phyloP scores from a whole-genome alignment of 1,140 invertebrate genomes.

The Zaprionus africanus region DNA sequence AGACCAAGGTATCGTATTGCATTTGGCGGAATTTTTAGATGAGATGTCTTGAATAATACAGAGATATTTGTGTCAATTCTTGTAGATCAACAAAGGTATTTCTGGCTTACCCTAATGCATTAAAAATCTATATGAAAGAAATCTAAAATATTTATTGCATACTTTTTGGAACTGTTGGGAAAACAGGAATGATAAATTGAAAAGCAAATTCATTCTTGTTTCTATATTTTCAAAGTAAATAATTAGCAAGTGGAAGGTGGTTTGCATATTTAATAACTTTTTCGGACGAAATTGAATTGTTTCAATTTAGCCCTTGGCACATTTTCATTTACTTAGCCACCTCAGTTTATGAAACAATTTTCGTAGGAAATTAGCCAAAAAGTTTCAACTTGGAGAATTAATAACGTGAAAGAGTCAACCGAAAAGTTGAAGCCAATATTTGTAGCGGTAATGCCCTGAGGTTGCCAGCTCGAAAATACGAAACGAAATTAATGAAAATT shows the following conservation, averaged over 20 bases:
- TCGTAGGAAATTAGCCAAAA: background rate
- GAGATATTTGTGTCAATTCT: too few relatives aligned
- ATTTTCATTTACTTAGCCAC: background rate
- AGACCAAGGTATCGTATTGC: too few relatives aligned
- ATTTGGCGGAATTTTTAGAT: too few relatives aligned
- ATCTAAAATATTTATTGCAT: too few relatives aligned
- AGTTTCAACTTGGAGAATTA: background rate
- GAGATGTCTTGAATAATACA: too few relatives aligned
- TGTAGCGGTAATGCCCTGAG: slow-evolving; percentile 2
- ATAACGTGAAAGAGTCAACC: slow-evolving; percentile 5
- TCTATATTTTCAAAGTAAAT: background rate
- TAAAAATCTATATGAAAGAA: too few relatives aligned
- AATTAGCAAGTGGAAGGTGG: background rate
- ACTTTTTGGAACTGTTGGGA: too few relatives aligned
- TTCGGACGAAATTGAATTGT: background rate
- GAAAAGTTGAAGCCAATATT: slow-evolving; percentile 2
- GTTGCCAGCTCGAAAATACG: background rate
- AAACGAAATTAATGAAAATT: slow-evolving; percentile 16
- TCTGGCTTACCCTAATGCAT: too few relatives aligned
- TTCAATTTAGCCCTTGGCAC: background rate
- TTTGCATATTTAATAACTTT: background rate
- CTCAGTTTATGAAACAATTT: background rate
- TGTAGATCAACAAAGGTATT: too few relatives aligned
- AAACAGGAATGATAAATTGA: too few relatives aligned
- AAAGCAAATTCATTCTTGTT: too few relatives aligned